Conservation (phyloP, 2,797 vertebrate species). For the Danio jaintianensis region DNA sequence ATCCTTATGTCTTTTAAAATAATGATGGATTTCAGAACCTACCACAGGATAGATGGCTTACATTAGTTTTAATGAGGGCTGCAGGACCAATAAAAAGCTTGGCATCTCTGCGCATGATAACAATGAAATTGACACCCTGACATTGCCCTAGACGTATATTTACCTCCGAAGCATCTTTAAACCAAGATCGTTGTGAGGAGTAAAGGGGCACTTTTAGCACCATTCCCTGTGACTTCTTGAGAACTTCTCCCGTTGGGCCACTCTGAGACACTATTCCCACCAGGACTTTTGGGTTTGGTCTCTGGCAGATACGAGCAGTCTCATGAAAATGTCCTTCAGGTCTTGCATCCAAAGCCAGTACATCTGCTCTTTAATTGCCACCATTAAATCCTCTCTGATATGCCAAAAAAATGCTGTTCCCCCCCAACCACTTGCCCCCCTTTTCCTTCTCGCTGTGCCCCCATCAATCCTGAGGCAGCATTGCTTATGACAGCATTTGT, state of each 20-base stretch:
- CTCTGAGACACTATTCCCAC: conserved; percentile 8
- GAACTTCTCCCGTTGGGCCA: conserved; percentile 25
- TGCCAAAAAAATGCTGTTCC: conserved; percentile 59
- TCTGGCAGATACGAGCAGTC: conserved; percentile 61
- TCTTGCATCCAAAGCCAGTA: conserved; percentile 57
- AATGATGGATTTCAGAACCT: conserved; percentile 39
- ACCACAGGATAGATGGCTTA: conserved; percentile 14
- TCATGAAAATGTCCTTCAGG: conserved; percentile 70
- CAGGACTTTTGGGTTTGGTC: conserved; percentile 56
- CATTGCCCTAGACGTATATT: conserved; percentile 23
- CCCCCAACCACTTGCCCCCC: conserved; percentile 31
- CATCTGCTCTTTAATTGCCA: conserved; percentile 68
- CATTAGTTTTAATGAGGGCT: conserved; percentile 36
- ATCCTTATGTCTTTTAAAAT: conserved; percentile 36
- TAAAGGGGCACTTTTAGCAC: conserved; percentile 18
- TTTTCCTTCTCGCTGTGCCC: conserved; percentile 49
- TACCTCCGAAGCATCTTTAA: conserved; percentile 22
- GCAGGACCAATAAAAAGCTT: conserved; percentile 36
- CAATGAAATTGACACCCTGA: conserved; percentile 30
- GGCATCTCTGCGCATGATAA: conserved; percentile 24
- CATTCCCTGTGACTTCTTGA: conserved; percentile 17
- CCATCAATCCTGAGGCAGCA: conserved; percentile 57
- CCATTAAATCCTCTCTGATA: conserved; percentile 64
- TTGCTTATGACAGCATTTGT: conserved; percentile 46
- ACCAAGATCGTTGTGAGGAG: conserved; percentile 6